These are phyloP conservation scores for Drosophila mayri DNA, from an alignment of 1,140 invertebrate genomes.

Conservation along the genomic window DNA sequence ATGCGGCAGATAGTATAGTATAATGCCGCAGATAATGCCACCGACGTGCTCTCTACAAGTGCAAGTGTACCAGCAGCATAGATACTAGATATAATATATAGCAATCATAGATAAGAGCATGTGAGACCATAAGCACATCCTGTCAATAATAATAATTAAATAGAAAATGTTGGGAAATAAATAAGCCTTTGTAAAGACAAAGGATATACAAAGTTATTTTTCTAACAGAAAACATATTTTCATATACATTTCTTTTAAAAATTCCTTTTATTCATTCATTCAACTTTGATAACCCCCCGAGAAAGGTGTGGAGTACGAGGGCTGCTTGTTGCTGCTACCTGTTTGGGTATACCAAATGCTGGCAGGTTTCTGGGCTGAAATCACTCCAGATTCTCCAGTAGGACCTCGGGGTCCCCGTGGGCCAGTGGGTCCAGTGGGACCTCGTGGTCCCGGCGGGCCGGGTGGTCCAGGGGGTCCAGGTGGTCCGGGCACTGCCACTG, in stretches of 20 bases:
- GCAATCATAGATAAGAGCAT: slow-evolving; percentile 29
- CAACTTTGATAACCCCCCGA: slow-evolving; percentile 64
- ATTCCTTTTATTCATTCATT: slow-evolving; percentile 14
- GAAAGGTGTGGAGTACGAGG: slow-evolving; percentile 48
- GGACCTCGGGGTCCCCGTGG: slow-evolving; percentile 53
- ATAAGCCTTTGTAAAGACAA: too few relatives aligned
- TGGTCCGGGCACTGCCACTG: slow-evolving; percentile 59
- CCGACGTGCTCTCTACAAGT: slow-evolving; percentile 38
- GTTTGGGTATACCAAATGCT: slow-evolving; percentile 63
- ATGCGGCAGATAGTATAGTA: slow-evolving; percentile 17
- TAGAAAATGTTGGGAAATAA: too few relatives aligned
- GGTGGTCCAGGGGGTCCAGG: slow-evolving; percentile 70
- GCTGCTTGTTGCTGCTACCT: slow-evolving; percentile 43
- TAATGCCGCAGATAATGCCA: slow-evolving; percentile 37
- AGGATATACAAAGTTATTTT: too few relatives aligned
- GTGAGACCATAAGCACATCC: slow-evolving; percentile 9
- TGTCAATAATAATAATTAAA: slow-evolving; percentile 4
- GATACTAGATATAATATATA: slow-evolving; percentile 13
- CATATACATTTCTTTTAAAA: not conserved
- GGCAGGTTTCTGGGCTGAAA: slow-evolving; percentile 36
- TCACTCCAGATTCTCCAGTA: slow-evolving; percentile 16
- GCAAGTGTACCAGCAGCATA: slow-evolving; percentile 32
- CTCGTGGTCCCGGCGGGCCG: slow-evolving; percentile 60
- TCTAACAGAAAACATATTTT: too few relatives aligned
- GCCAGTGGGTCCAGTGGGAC: slow-evolving; percentile 47